Evolutionary conservation across 2,797 vertebrate genomes (phyloP).

Genomic region (Onychomys torridus): DNA sequence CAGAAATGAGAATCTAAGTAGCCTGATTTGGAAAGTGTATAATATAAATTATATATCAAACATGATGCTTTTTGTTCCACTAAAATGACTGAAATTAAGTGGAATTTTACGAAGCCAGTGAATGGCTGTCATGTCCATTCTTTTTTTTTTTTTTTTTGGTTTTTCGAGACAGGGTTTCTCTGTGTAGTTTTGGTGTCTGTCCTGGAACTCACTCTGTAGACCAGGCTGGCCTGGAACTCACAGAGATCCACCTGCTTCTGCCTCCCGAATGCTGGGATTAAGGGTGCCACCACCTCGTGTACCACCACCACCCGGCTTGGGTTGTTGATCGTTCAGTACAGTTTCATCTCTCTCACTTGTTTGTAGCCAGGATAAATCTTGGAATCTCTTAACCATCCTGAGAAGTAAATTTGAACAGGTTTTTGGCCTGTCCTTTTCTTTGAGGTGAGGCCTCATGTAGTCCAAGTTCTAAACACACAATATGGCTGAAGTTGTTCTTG

Average conservation of each 20-base stretch:
- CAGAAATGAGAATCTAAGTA: background rate
- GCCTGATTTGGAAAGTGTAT: background rate
- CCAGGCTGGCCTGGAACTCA: no score
- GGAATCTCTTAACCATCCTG: background rate
- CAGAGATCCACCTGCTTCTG: no score
- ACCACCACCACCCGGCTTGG: no score
- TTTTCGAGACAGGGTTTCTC: no score
- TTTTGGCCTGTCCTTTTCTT: background rate
- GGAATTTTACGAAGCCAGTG: background rate
- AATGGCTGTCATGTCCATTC: background rate
- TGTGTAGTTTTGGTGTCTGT: no score
- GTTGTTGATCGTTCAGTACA: background rate
- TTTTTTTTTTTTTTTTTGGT: background rate
- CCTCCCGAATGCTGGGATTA: no score
- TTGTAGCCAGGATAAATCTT: conserved; percentile 13
- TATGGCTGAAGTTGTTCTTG: background rate
- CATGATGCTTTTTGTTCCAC: background rate
- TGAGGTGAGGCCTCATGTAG: background rate
- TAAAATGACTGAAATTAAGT: conserved; percentile 37
- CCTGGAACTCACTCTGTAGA: no score
- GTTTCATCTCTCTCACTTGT: conserved; percentile 2
- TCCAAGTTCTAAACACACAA: background rate
- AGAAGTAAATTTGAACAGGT: background rate
- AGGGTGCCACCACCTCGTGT: no score
- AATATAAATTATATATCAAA: conserved; percentile 2